Conservation (phyloP, 2,888 invertebrate genomes). For the Aradus depressus region DNA sequence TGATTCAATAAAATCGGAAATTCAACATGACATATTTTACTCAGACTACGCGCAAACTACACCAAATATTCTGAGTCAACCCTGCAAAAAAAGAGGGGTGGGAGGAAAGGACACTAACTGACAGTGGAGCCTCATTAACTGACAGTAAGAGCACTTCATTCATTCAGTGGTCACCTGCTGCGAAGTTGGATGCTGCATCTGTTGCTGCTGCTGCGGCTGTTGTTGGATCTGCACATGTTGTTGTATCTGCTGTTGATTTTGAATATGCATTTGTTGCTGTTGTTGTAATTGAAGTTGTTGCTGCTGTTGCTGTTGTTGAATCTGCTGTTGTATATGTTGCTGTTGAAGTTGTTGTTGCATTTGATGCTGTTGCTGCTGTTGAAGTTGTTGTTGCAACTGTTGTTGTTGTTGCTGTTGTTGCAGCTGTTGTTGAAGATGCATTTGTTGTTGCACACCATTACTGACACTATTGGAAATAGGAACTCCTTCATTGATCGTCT, state of each 20-base stretch:
- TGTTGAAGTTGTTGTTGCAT: constrained; percentile 14
- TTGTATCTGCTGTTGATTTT: constrained; percentile 12
- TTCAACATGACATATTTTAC: no score
- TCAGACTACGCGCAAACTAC: no score
- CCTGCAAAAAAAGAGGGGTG: background rate
- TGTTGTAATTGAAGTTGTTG: constrained; percentile 17
- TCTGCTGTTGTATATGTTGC: constrained; percentile 9
- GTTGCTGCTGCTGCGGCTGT: constrained; percentile 6
- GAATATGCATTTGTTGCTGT: constrained; percentile 14
- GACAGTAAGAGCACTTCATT: background rate
- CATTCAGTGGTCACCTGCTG: no score
- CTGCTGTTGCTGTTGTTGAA: constrained; percentile 6
- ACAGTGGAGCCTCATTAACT: background rate
- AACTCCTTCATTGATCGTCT: background rate
- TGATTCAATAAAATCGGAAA: no score
- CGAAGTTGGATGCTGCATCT: constrained; percentile 2
- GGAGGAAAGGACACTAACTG: background rate
- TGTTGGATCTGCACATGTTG: constrained; percentile 11
- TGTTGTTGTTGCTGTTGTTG: constrained; percentile 6
- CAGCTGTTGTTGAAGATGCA: background rate
- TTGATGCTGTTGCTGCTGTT: constrained; percentile 15
- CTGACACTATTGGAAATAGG: background rate
- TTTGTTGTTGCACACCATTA: background rate
- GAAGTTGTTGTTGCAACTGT: constrained; percentile 6
- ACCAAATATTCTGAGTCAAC: background rate